Evolutionary conservation across 1,140 invertebrate species (phyloP).

Genomic region (Halesus radiatus): DNA sequence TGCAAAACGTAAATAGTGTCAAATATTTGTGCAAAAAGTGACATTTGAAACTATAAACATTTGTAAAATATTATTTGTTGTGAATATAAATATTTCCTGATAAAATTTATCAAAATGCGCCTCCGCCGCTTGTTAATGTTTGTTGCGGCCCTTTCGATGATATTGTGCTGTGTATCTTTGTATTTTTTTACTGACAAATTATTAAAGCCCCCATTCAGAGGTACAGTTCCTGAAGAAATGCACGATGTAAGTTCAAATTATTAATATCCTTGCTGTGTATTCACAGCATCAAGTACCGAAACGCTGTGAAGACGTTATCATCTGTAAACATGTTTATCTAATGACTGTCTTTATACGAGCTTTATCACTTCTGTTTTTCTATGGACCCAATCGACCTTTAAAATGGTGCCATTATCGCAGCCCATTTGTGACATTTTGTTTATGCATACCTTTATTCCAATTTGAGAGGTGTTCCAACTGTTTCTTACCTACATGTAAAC

Average conservation of each 20-base stretch:
- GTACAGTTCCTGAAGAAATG: slow-evolving; percentile 63
- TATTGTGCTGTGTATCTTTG: slow-evolving; percentile 65
- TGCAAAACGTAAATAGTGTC: slow-evolving; percentile 1
- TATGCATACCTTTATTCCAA: too few species aligned
- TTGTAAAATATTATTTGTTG: not conserved
- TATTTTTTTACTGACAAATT: slow-evolving; percentile 67
- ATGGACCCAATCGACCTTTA: too few species aligned
- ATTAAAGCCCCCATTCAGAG: slow-evolving; percentile 65
- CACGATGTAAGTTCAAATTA: slow-evolving; percentile 63
- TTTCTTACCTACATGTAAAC: not conserved
- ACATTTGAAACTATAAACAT: not conserved
- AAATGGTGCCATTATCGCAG: too few species aligned
- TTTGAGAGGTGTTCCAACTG: not conserved
- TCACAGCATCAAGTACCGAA: too few species aligned
- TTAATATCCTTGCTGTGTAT: too few species aligned
- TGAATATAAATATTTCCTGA: not conserved
- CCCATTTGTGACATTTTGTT: too few species aligned
- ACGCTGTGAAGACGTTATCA: too few species aligned
- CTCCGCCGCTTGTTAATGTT: slow-evolving; percentile 65
- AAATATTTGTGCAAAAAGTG: not conserved
- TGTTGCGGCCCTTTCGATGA: slow-evolving; percentile 66
- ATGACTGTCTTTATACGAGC: too few species aligned
- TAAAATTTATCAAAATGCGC: slow-evolving; percentile 61
- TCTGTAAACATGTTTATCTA: too few species aligned
- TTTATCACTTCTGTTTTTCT: too few species aligned